Percentiles rank a stretch among this genome's conserved stretches.
Evolutionary conservation across 2,113 vertebrate genomes (phyloP).

Genomic region (Tragelaphus scriptus): DNA sequence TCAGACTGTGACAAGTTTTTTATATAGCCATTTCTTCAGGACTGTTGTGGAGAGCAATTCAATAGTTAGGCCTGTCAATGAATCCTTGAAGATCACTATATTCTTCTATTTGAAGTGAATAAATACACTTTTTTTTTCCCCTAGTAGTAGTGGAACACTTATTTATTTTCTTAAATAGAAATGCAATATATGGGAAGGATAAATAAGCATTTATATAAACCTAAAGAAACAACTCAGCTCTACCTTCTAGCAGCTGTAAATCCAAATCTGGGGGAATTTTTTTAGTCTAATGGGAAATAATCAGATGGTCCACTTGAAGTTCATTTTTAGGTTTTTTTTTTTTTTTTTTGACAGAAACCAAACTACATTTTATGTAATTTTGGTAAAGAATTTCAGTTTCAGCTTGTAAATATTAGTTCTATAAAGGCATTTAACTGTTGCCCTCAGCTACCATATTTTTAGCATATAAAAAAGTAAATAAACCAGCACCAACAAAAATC

Average conservation of each 20-base stretch:
- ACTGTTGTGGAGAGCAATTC: not conserved
- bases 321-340: not conserved
- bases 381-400: not conserved
- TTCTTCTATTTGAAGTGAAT: not conserved
- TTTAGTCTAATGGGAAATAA: not conserved
- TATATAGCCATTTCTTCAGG: accelerated
- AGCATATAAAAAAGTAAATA: not conserved
- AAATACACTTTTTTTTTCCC: not conserved
- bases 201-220: not conserved
- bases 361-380: not conserved
- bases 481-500: not conserved
- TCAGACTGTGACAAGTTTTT: not conserved
- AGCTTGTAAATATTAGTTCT: not conserved
- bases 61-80: not conserved
- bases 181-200: not conserved
- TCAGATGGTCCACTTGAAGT: not conserved
- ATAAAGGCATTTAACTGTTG: not conserved
- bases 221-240: not conserved
- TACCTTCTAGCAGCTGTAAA: not conserved
- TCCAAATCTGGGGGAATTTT: not conserved
- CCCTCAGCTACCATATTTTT: not conserved
- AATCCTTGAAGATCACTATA: not conserved
- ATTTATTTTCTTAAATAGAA: not conserved
- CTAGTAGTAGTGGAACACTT: not conserved
- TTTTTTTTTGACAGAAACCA: not conserved